Percentiles rank a stretch among this genome's conserved stretches.
Conservation (phyloP, 1,140 invertebrate species). For the Harlomillsia oculata region DNA sequence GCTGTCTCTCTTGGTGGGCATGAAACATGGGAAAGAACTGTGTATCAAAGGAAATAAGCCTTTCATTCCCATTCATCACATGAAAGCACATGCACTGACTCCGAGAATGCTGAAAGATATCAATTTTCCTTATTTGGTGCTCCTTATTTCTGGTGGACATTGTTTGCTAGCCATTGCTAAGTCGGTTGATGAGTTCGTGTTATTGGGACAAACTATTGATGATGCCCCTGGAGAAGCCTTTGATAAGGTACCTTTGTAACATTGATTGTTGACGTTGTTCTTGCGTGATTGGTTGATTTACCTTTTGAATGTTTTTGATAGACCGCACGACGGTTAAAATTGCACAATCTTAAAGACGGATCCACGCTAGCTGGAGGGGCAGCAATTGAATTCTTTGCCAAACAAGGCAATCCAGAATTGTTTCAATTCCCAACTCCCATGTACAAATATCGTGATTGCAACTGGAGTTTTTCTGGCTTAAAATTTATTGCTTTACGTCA, state of each 20-base stretch:
- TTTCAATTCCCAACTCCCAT: constrained; percentile 59
- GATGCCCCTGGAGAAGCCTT: constrained; percentile 83
- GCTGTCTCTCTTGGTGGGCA: constrained; percentile 67
- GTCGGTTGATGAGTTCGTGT: constrained; percentile 61
- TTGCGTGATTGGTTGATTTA: no score
- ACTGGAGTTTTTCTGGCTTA: constrained; percentile 75
- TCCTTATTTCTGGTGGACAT: constrained; percentile 87
- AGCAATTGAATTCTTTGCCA: constrained; percentile 73
- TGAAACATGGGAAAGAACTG: constrained; percentile 73
- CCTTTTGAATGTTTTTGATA: constrained; percentile 38
- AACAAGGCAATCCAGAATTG: constrained; percentile 53
- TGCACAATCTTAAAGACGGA: constrained; percentile 68
- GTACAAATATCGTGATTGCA: constrained; percentile 55
- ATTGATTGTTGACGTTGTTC: no score
- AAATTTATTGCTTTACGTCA: constrained; percentile 47
- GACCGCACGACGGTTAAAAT: constrained; percentile 71
- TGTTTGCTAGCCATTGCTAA: constrained; percentile 69
- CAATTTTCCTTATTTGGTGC: constrained; percentile 71
- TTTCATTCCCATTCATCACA: constrained; percentile 93
- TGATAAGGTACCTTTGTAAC: constrained; percentile 64
- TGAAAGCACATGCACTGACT: constrained; percentile 96
- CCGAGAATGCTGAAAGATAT: constrained; percentile 63
- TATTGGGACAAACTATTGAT: constrained; percentile 69
- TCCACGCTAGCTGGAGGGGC: constrained; percentile 63
- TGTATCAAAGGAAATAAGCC: constrained; percentile 61